Base-by-base conservation (phyloP, 2,888 invertebrate species). In the Plutella xylostella region DNA sequence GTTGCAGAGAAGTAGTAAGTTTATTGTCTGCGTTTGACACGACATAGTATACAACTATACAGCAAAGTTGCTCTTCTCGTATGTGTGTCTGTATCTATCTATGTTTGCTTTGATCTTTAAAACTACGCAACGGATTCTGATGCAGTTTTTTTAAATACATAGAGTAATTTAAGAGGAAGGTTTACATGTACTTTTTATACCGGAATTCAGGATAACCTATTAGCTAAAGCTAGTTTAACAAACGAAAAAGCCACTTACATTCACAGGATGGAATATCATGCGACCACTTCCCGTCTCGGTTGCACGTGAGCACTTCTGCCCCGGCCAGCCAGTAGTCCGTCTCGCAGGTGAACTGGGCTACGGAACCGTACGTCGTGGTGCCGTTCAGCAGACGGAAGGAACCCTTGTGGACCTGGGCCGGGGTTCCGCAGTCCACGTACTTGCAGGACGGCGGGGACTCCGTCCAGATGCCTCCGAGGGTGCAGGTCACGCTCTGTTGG, bases 201-300 rank as follows among this genome's bases (percentile, higher is more conserved):
- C n/a, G n/a, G n/a, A n/a, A n/a, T n/a, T n/a, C n/a, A n/a, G n/a
- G n/a, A n/a, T n/a, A n/a, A n/a, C 22, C 5, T 22, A 9, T 22
- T 9, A 9, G 6, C 22, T 22, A 9, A 6, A 22, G 5, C 22
- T 12, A 28, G 28, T 4, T 28, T 28, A 28, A 12, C 11, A 28
- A 28, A 12, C 28, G 9, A 11, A 39, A n/a, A 22, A 12, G 21
- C n/a, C 44, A 69, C 88, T 88, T 72, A 93, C 93, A 71, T 83
- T 94, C 92, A 68, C 96, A 96, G n/a, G 90, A 87, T 0, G 95
- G 94, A 41, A 92, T 90, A 60, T 92, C 90, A 33, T 92, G 90
- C 0, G 92, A 93, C 95, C 95, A 96, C 65, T 92, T 93, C 11
- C 93, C 95, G 52, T 94, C 94, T 47, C 89, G 86, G 28, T 91